These are phyloP conservation scores for Bombus consobrinus DNA, from an alignment of 1,140 invertebrate species.

Conservation along the genomic window DNA sequence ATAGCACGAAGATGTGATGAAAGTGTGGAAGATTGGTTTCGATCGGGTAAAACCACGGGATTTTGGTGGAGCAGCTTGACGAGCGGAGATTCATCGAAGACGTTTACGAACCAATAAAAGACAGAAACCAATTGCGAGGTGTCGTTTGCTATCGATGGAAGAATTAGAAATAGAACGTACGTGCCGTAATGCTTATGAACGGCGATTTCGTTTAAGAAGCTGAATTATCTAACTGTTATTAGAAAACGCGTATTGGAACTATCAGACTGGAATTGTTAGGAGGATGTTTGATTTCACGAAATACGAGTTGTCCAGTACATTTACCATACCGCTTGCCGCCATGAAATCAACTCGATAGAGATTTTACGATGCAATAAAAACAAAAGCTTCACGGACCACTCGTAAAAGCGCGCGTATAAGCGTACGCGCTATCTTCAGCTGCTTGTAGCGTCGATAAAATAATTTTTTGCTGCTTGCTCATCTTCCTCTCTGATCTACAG, in stretches of 20 bases:
- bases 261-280: background rate
- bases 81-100: slow-evolving; percentile 3
- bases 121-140: background rate
- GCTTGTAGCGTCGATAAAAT: background rate
- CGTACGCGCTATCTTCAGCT: background rate
- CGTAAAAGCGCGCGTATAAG: slow-evolving; percentile 11
- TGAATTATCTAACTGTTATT: background rate
- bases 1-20: background rate
- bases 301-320: background rate
- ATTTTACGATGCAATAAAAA: slow-evolving; percentile 56
- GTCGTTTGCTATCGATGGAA: slow-evolving; percentile 21
- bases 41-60: background rate
- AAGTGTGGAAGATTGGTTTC: background rate
- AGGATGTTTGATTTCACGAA: background rate
- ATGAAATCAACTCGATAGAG: background rate
- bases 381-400: background rate
- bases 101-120: slow-evolving; percentile 60
- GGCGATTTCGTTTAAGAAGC: background rate
- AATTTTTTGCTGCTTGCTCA: background rate
- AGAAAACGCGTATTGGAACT: background rate
- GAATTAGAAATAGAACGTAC: background rate
- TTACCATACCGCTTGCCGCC: slow-evolving; percentile 9
- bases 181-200: no score
- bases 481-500: background rate
- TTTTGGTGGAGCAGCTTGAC: background rate